Evolutionary conservation across 2,113 vertebrate genomes (phyloP), one percentile per base, ranked within the genome.

Genomic region (Lethenteron reissneri): DNA sequence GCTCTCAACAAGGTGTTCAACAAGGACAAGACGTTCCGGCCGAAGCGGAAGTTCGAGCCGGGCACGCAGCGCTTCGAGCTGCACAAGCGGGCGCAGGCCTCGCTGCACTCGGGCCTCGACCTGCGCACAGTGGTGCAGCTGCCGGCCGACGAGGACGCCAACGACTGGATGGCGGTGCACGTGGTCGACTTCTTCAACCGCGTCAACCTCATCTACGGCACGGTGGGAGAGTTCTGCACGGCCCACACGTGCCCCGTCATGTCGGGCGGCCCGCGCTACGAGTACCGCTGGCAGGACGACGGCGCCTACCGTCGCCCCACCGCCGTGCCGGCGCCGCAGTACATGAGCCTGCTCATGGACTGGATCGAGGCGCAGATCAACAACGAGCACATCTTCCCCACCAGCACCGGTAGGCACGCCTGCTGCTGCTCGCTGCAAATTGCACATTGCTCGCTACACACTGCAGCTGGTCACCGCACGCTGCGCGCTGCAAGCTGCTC

Each of bases 161-260:
- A 88, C 0, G 92, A 97, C 79, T 97, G 92, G 92, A 90, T 96
- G 79, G 92, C 92, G 0, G 92, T 97, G 75, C 90, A 96, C 3
- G 92, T 94, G 74, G 92, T 97, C 73, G 92, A 97, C 82, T 97
- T 97, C 83, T 97, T 97, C 80, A 97, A 97, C 81, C 89, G 92
- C 62, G 83, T 97, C 82, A 97, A 97, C 82, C 89, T 97, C 79
- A 94, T 97, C 81, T 97, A 97, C 0, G 92, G 92, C 81, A 97
- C 92, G 78, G 83, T 97, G 81, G 88, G 86, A 9, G 92, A 97
- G 70, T 87, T 83, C 58, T 97, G 92, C 82, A 96, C 90, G 0
- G 89, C 90, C 76, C 83, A 84, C 71, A 86, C 85, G 2, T 97
- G 92, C 76, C 92, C 92, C 0, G 60, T 88, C 77, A 97, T 97